Evolutionary conservation across 2,113 vertebrate species (phyloP).

Genomic region (Rhynchomys soricoides): DNA sequence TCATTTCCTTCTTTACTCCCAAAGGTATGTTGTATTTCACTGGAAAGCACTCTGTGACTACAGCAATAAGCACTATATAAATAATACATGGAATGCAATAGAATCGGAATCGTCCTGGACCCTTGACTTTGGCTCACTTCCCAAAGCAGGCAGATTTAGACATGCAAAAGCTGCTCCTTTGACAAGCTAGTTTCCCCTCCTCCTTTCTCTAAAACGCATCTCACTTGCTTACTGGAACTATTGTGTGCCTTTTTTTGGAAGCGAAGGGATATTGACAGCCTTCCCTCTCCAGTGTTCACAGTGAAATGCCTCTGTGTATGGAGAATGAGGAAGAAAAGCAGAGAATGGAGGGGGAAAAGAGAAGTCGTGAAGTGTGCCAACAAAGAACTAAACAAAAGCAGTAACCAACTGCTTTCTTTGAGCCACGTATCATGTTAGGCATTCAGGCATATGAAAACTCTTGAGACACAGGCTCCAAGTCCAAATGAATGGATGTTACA

Average conservation of each 20-base stretch:
- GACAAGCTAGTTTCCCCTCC: neutral
- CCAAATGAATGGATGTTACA: neutral
- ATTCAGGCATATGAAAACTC: neutral
- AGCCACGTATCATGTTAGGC: neutral
- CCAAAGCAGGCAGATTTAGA: conserved; percentile 68
- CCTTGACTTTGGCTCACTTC: conserved; percentile 59
- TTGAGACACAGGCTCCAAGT: neutral
- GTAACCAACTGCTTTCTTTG: neutral
- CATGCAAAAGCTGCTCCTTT: conserved; percentile 48
- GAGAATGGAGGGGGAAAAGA: neutral
- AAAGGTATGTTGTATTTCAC: conserved; percentile 66
- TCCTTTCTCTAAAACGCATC: conserved; percentile 35
- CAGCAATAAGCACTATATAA: conserved; percentile 60
- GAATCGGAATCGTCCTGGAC: conserved; percentile 48
- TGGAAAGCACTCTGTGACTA: conserved; percentile 57
- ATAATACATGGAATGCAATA: conserved; percentile 73
- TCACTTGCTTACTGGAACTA: conserved; percentile 32
- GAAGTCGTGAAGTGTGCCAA: neutral
- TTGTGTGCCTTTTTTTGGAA: neutral
- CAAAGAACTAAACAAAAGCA: neutral
- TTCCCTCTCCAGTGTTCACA: neutral
- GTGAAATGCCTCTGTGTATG: neutral
- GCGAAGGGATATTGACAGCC: neutral
- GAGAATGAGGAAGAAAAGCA: neutral
- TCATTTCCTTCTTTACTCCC: conserved; percentile 71